Evolutionary conservation across 2,888 invertebrate species (phyloP), one percentile per base, ranked within the genome.

Genomic region (Steromphala cineraria): DNA sequence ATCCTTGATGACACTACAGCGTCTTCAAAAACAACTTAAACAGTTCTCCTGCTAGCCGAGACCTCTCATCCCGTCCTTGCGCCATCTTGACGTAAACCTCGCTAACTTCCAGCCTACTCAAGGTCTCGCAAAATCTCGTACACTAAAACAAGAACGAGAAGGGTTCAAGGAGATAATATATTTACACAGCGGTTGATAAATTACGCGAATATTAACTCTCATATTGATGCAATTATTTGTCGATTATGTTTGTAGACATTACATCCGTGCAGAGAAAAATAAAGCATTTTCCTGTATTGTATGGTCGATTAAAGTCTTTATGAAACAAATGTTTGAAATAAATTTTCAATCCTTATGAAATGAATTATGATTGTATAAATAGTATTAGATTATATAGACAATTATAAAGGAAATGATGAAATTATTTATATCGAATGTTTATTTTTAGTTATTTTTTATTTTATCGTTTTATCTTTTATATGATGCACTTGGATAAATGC

Each of bases 31-130:
- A 31, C 71, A 71, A 71, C 71, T 71, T 71, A 71, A 71, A 71
- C 71, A 13, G 40, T n/a, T 15, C 71, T 71, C 36, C 71, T 28
- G 36, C 28, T 36, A 19, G 19, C 24, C 71, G 40, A 71, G 15
- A n/a, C 71, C 40, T 19, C 36, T 71, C 71, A 71, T 31, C 40
- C 13, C 4, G 17, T 40, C 36, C 71, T 71, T 71, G 71, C 71
- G 71, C 71, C 71, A 40, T 71, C 71, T 71, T 71, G 71, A 71
- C 71, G 31, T 36, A 19, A 36, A 71, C 71, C 19, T 71, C 19
- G 36, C 36, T 13, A 71, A 19, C 40, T 31, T 40, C 36, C 31
- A 31, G 36, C 71, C 19, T n/a, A 19, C 71, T 71, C 71, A 1
- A 40, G 36, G 36, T 36, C 71, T n/a, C 36, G 71, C 36, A 19